A percentile compares a stretch with the other conserved stretches of the same genome.
Conservation (phyloP, 2,888 invertebrate genomes). For the Melanophora roralis region DNA sequence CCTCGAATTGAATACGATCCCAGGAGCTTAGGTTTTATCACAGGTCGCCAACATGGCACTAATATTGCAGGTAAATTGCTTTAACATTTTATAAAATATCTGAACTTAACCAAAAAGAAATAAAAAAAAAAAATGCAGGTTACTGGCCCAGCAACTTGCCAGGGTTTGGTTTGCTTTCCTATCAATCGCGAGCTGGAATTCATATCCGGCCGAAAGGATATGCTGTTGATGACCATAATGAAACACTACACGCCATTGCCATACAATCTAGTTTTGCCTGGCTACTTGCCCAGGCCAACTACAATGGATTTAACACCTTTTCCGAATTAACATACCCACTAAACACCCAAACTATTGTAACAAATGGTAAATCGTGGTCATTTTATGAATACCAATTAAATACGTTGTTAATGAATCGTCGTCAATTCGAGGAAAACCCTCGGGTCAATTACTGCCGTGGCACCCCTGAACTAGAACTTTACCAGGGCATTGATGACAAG, state of each 20-base stretch:
- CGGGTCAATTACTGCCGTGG: conserved; percentile 89
- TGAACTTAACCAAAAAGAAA: no score
- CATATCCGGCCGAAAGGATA: conserved; percentile 77
- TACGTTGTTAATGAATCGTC: conserved; percentile 84
- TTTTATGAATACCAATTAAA: conserved; percentile 96
- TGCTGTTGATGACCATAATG: conserved; percentile 80
- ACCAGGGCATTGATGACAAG: conserved; percentile 83
- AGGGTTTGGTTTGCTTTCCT: conserved; percentile 88
- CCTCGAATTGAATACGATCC: conserved; percentile 82
- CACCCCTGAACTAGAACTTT: conserved; percentile 84
- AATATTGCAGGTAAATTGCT: conserved; percentile 83
- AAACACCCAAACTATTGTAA: conserved; percentile 90
- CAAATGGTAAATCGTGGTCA: conserved; percentile 91
- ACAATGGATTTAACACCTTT: conserved; percentile 92
- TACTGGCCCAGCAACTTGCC: conserved; percentile 89
- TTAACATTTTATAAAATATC: background rate
- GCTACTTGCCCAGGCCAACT: conserved; percentile 87
- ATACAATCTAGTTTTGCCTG: conserved; percentile 89
- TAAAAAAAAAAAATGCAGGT: conserved; percentile 77
- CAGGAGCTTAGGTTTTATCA: conserved; percentile 80
- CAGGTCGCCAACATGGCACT: conserved; percentile 81
- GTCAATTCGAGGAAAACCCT: conserved; percentile 82
- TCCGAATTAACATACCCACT: conserved; percentile 95
- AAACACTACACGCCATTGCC: conserved; percentile 85
- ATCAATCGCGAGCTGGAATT: conserved; percentile 83